Base-by-base conservation (phyloP, 1,140 invertebrate genomes). In the Drosophila elegans region DNA sequence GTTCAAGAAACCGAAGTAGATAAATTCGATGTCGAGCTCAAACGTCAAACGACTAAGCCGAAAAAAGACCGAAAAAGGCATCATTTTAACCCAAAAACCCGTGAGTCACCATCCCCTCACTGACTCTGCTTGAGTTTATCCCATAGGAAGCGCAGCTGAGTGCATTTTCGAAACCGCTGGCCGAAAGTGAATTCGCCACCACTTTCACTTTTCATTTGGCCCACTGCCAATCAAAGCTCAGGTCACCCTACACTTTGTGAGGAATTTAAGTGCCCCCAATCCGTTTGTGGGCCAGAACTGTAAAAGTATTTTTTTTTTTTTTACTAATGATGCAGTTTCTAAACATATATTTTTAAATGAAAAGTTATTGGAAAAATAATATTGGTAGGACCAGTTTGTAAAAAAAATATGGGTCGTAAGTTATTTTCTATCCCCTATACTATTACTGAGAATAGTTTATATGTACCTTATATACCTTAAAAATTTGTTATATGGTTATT, bases 131-230 rank as follows among this genome's bases (percentile, higher is more conserved):
- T 16, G 7, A 11, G 39, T 66, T 42, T 25, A 10, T 16, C 53
- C 38, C 27, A 25, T 3, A 16, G 29, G 39, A 41, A 32, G 32
- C 21, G 12, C 39, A 54, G 48, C 29, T 13, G 32, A 64, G 36
- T 55, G 67, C 64, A 56, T 41, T 56, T 63, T 39, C 63, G 34
- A 63, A 63, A 71, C 49, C 32, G 21, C 27, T 41, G 67, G 29
- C 36, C 44, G 64, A 69, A 69, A 54, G 63, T 68, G 32, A 68
- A 42, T 41, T 46, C 34, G 38, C 46, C 16, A 11, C 38, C 67
- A 71, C 67, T 71, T 71, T 71, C 67, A 71, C 67, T 71, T 71
- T 69, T 34, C 21, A 25, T 21, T 71, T 71, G 67, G 67, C 64
- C 16, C 36, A 36, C 38, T 56, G 67, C 67, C 67, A 71, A 71